A percentile compares a stretch with the other conserved stretches of the same genome.
Evolutionary conservation across 2,113 vertebrate species (phyloP).

Genomic region (Axis porcinus): DNA sequence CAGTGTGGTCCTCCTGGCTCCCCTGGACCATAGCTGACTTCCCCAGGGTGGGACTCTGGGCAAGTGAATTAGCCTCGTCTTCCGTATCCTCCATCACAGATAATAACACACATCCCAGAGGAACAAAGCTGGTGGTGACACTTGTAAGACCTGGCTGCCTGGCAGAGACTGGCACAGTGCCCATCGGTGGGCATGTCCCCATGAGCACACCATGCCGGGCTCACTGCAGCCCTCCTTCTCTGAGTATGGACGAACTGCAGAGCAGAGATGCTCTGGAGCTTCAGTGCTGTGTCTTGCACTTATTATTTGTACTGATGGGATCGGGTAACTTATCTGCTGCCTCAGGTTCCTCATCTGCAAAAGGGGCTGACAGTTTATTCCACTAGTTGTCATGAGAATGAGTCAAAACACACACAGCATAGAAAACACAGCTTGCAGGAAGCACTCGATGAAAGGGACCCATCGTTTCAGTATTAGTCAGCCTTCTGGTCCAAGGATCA

Average conservation of each 20-base stretch:
- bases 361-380: neutral
- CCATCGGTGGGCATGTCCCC: fast-evolving
- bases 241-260: too few species aligned
- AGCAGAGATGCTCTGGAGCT: fast-evolving
- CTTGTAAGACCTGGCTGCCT: neutral
- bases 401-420: neutral
- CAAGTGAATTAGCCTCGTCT: neutral
- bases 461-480: fast-evolving
- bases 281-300: fast-evolving
- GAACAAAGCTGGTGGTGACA: too few species aligned
- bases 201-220: fast-evolving
- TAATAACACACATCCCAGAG: neutral
- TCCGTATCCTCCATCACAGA: neutral
- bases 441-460: fast-evolving
- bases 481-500: fast-evolving
- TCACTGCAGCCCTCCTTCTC: fast-evolving
- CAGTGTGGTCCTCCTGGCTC: fast-evolving
- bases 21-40: too few species aligned
- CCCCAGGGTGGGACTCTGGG: neutral
- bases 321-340: neutral
- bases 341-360: neutral
- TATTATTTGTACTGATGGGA: neutral
- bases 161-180: fast-evolving
- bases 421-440: fast-evolving
- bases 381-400: neutral